Evolutionary conservation across 2,113 vertebrate genomes (phyloP), one percentile per base, ranked within the genome.

Genomic region (Atherinomorus stipes): DNA sequence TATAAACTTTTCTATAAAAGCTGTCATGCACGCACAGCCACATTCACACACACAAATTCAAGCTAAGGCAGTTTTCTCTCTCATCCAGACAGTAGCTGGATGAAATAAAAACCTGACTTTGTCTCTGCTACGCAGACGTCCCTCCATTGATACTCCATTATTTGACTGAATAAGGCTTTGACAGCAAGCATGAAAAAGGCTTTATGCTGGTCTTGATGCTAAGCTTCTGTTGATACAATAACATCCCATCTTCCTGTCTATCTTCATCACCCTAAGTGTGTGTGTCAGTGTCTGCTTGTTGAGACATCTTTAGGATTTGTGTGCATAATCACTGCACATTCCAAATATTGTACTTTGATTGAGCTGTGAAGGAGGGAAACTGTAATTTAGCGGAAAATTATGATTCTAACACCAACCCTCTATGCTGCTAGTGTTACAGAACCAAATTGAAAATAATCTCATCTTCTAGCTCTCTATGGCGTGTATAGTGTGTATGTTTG

Each of bases 161-260:
- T 74, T 71, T 69, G 42, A 34, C 71, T 85, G 78, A 83, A 77
- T 78, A 81, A 70, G 50, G 22, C 76, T 64, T 71, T 78, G 82
- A 87, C 88, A 78, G 80, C 76, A 81, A 66, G 81, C 81, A 80
- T 80, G 77, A 80, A 85, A 83, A 82, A 60, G 79, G 79, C 76
- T 86, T 89, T 89, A 68, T 80, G 42, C 84, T 81, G 71, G 59
- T 83, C 61, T 56, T 63, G 80, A 84, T 88, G 71, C 85, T 90
- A 84, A 89, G 87, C 79, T 12, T 78, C 85, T 89, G 85, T 88
- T 92, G 84, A 80, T 85, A 85, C 80, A 87, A 81, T 87, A 89
- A 85, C 87, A 84, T 87, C 81, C 86, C 86, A 89, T 90, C 83
- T 89, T 87, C 79, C 83, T 89, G 88, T 83, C 88, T 84, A n/a